Percentiles rank a stretch among this genome's conserved stretches.
These are phyloP conservation scores for Troglohyphantes excavatus DNA, from an alignment of 2,888 invertebrate genomes.

Conservation along the genomic window DNA sequence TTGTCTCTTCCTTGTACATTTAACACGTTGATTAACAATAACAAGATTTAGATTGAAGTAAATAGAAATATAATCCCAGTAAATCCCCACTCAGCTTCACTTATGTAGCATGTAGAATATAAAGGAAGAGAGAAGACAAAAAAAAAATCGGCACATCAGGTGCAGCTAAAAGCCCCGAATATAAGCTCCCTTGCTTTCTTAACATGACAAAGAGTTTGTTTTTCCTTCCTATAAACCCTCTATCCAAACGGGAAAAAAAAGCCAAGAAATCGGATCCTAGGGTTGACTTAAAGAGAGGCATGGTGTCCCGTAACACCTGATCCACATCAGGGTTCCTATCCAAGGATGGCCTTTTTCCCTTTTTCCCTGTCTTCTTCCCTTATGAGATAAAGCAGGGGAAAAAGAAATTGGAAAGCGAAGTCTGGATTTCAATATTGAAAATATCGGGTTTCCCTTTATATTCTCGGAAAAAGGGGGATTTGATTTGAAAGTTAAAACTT, in stretches of 20 bases:
- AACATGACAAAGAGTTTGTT: background rate
- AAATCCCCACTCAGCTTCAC: background rate
- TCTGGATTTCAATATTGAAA: no score
- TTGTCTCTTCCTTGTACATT: no score
- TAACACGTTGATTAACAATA: background rate
- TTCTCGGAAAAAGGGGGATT: no score
- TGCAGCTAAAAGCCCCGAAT: constrained; percentile 10
- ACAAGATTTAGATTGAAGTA: background rate
- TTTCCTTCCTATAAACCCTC: background rate
- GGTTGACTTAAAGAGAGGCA: constrained; percentile 59
- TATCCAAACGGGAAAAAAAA: constrained; percentile 8
- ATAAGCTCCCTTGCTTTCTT: background rate
- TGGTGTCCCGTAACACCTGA: constrained; percentile 27
- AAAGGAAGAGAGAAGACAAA: no score
- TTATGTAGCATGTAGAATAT: background rate
- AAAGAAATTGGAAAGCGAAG: background rate
- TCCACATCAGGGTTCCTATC: background rate
- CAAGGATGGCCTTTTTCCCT: background rate
- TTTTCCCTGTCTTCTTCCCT: background rate
- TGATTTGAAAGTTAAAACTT: no score
- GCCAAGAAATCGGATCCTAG: constrained; percentile 20
- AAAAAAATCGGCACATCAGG: constrained; percentile 21
- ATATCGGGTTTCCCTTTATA: no score
- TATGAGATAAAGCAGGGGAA: background rate
- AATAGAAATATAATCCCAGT: background rate